Percentiles rank a stretch among this genome's conserved stretches.
Conservation (phyloP, 1,140 invertebrate genomes). For the Tetramorium simillimum region DNA sequence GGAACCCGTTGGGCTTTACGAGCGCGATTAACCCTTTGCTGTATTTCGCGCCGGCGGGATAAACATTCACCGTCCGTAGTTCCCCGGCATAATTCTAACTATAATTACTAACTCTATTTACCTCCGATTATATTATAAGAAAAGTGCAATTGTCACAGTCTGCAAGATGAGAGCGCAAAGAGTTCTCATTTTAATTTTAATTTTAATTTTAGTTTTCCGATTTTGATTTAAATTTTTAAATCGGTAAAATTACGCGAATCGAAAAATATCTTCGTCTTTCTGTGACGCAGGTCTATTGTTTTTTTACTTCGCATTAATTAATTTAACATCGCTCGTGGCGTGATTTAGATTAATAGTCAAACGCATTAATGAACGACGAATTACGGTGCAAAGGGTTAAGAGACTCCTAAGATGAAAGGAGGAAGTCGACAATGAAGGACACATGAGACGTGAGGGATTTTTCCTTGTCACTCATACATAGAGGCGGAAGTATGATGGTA, state of each 20-base stretch:
- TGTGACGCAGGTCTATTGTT: neutral
- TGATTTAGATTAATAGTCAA: conserved; percentile 3
- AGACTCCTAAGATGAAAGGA: conserved; percentile 19
- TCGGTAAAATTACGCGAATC: neutral
- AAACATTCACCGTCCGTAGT: neutral
- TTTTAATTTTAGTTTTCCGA: neutral
- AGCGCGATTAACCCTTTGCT: conserved; percentile 31
- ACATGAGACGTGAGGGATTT: neutral
- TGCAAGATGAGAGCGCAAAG: neutral
- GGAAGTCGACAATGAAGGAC: conserved; percentile 12
- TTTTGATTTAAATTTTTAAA: neutral
- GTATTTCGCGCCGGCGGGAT: neutral
- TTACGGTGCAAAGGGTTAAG: conserved; percentile 4
- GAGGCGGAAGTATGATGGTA: conserved; percentile 30
- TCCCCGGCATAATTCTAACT: neutral
- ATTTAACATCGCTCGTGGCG: neutral
- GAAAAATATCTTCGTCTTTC: neutral
- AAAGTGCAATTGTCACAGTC: neutral
- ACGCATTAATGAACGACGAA: neutral
- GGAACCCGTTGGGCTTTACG: neutral
- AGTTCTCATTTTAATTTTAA: neutral
- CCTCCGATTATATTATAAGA: neutral
- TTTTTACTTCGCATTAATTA: neutral
- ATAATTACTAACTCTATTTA: neutral
- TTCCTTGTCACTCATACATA: conserved; percentile 11